A percentile compares a stretch with the other conserved stretches of the same genome.
Evolutionary conservation across 2,797 vertebrate genomes (phyloP).

Genomic region (Siniperca scherzeri): DNA sequence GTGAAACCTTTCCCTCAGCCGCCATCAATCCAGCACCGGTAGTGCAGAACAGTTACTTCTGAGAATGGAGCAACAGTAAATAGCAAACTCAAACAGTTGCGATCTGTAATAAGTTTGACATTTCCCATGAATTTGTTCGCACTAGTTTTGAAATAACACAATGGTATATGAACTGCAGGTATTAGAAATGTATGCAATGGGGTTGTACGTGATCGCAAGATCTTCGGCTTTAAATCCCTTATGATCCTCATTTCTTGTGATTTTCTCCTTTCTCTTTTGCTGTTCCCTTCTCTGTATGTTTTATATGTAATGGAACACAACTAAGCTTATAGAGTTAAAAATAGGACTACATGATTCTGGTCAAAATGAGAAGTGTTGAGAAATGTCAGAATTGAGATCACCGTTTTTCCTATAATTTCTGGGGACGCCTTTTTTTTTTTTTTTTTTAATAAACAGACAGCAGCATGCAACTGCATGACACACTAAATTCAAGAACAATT

Average conservation of each 20-base stretch:
- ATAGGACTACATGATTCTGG: neutral
- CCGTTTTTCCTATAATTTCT: too few species aligned
- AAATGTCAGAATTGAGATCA: neutral
- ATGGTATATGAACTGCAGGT: neutral
- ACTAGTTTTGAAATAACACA: neutral
- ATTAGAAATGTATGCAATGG: neutral
- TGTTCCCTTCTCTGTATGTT: too few species aligned
- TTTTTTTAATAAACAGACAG: too few species aligned
- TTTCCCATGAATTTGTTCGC: neutral
- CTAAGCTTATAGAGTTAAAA: neutral
- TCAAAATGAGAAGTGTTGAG: neutral
- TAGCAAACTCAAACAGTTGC: neutral
- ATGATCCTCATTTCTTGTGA: neutral
- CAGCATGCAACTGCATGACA: too few species aligned
- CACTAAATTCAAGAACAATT: too few species aligned
- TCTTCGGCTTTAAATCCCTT: neutral
- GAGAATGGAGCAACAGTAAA: neutral
- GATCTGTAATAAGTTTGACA: neutral
- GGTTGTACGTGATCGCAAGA: neutral
- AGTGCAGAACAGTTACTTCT: neutral
- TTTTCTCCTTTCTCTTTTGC: too few species aligned
- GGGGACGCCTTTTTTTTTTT: too few species aligned
- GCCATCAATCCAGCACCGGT: neutral
- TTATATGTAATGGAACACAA: neutral
- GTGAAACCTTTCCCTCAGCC: constrained; percentile 5